Conservation (phyloP, 2,797 vertebrate genomes). For the Chrosomus eos region DNA sequence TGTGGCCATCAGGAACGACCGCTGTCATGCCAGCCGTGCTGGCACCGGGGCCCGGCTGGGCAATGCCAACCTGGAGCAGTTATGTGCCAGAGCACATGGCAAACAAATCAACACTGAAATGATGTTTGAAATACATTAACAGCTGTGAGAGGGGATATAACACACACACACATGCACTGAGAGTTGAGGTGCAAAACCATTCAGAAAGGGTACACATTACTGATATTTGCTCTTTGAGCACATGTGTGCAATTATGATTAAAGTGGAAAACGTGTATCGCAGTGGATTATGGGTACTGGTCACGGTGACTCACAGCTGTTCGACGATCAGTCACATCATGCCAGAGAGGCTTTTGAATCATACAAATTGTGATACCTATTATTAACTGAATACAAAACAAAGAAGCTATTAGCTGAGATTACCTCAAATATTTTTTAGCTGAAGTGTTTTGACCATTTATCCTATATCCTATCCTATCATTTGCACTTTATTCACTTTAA, state of each 20-base stretch:
- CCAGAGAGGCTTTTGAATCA: conserved; percentile 22
- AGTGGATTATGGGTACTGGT: conserved; percentile 56
- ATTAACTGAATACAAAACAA: conserved; percentile 18
- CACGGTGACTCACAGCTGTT: conserved; percentile 45
- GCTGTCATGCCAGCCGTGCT: conserved; percentile 67
- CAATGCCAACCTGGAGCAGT: conserved; percentile 57
- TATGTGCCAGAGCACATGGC: conserved; percentile 57
- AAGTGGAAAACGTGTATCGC: conserved; percentile 45
- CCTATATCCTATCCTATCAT: not conserved
- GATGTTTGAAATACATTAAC: conserved; percentile 60
- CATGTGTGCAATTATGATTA: conserved; percentile 56
- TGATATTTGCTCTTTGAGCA: conserved; percentile 55
- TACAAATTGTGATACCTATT: conserved; percentile 10
- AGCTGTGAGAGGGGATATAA: conserved; percentile 55
- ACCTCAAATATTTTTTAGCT: not conserved
- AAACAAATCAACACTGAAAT: conserved; percentile 58
- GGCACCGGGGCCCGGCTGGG: conserved; percentile 65
- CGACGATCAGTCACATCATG: conserved; percentile 42
- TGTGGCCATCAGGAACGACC: conserved; percentile 73
- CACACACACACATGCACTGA: conserved; percentile 29
- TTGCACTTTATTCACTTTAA: not conserved
- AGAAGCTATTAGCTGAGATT: not conserved
- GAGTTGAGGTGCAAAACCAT: conserved; percentile 51
- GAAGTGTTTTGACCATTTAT: not conserved
- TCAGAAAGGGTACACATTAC: conserved; percentile 45